Conservation (phyloP, 2,888 invertebrate species). For the Oscheius onirici region DNA sequence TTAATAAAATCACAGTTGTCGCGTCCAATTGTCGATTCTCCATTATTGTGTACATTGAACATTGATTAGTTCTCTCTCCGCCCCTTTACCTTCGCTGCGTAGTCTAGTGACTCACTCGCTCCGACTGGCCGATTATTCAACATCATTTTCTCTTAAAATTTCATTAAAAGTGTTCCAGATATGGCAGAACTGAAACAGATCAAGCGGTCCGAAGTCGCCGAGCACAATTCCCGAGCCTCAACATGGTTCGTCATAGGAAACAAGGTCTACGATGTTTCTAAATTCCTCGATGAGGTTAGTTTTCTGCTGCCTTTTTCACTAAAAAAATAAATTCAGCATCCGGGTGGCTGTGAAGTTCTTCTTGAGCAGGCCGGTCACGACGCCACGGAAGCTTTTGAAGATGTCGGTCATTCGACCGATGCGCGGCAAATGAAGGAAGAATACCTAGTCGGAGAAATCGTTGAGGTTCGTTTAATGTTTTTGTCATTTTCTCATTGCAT, state of each 20-base stretch:
- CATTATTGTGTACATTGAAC: constrained; percentile 14
- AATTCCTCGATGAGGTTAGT: constrained; percentile 69
- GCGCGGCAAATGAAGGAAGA: constrained; percentile 69
- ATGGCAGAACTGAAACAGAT: constrained; percentile 5
- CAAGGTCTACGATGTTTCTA: constrained; percentile 70
- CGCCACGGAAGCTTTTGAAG: constrained; percentile 70
- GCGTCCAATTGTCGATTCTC: too few species aligned
- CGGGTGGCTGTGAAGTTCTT: constrained; percentile 71
- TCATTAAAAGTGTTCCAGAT: background rate
- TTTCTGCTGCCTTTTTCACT: background rate
- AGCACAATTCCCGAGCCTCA: constrained; percentile 65
- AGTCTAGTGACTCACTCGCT: constrained; percentile 11
- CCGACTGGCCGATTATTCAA: background rate
- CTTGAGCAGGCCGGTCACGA: constrained; percentile 71
- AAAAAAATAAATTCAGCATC: constrained; percentile 58
- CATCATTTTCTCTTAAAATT: background rate
- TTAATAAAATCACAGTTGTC: too few species aligned
- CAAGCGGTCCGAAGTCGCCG: constrained; percentile 58
- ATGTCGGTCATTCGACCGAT: constrained; percentile 71
- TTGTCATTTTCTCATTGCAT: background rate
- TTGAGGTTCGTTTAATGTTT: constrained; percentile 35
- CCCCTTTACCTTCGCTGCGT: background rate
- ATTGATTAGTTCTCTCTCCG: constrained; percentile 8
- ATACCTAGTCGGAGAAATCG: constrained; percentile 65
- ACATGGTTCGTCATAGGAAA: constrained; percentile 70